Evolutionary conservation across 2,797 vertebrate genomes (phyloP).

Genomic region (Enteromius radiatus): DNA sequence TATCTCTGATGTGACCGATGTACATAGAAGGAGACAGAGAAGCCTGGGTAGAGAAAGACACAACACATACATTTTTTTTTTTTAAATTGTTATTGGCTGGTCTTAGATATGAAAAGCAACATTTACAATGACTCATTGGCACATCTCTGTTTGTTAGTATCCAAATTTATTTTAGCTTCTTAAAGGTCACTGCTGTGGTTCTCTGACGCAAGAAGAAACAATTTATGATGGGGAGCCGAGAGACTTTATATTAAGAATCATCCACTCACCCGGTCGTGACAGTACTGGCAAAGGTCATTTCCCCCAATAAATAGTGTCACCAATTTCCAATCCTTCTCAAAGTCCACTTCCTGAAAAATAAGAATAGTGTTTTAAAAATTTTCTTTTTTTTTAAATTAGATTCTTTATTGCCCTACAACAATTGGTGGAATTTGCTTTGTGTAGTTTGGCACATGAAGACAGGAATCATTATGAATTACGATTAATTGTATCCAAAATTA

Average conservation of each 20-base stretch:
- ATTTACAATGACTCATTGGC: not conserved
- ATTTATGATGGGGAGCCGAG: not conserved
- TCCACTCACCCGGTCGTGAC: constrained; percentile 83
- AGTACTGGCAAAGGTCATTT: constrained; percentile 92
- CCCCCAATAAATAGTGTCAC: constrained; percentile 90
- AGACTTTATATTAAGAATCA: constrained; percentile 29
- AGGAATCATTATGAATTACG: not conserved
- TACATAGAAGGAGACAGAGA: constrained; percentile 53
- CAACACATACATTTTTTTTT: not conserved
- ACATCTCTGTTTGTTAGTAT: not conserved
- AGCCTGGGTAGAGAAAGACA: constrained; percentile 55
- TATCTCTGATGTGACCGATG: constrained; percentile 46
- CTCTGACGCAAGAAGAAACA: not conserved
- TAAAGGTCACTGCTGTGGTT: constrained; percentile 19
- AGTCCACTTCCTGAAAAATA: constrained; percentile 81
- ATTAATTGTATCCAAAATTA: no score
- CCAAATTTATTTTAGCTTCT: not conserved
- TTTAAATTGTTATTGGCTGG: not conserved
- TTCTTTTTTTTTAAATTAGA: not conserved
- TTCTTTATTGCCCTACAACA: not conserved
- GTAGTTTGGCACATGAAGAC: not conserved
- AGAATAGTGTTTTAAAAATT: not conserved
- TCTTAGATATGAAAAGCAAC: not conserved
- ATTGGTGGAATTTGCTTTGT: not conserved
- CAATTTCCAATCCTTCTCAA: constrained; percentile 92